Base-by-base conservation (phyloP, 2,888 invertebrate species). In the Catocala nupta region DNA sequence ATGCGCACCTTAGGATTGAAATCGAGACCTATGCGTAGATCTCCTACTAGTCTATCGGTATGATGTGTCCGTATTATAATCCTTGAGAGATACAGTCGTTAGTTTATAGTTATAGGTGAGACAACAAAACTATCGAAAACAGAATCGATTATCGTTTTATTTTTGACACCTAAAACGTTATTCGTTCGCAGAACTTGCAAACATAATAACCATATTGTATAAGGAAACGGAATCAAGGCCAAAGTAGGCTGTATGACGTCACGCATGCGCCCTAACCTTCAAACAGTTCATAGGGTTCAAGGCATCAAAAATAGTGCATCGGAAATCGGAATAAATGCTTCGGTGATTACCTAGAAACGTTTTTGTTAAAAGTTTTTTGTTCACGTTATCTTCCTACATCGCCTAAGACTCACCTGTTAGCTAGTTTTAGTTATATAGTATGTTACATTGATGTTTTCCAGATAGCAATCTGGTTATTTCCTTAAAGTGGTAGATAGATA, bases 291-390 rank as follows among this genome's bases (percentile, higher is more conserved):
- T 66, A 70, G 66, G 68, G 78, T 77, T 77, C 78, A 77, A 78
- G 78, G 74, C 9, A 63, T 63, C 58, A 50, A 55, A 71, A 68
- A 72, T 77, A 77, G 78, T 77, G 77, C 78, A 77, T 66, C 72
- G 55, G 63, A 62, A 77, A 75, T 77, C 62, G 60, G 62, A 70
- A 69, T 74, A 74, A 78, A 74, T 76, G 69, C 69, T 75, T 65
- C 71, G 71, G 64, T 77, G 71, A 61, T 59, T 70, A 58, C 68
- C 64, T 71, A 66, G 65, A 42, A 55, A 4, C 34, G 10, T 58
- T 60, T 71, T 77, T 73, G 71, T 63, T 48, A 5, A 16, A 16
- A 16, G 11, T 63, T 75, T 75, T 75, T 75, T 71, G 61, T 11
- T 39, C 3, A 47, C 36, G 12, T 72, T 71, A 65, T 73, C 71